A percentile compares a stretch with the other conserved stretches of the same genome.
phyloP scores from a whole-genome alignment of 2,888 invertebrate species.

The Rhamnusium bicolor region DNA sequence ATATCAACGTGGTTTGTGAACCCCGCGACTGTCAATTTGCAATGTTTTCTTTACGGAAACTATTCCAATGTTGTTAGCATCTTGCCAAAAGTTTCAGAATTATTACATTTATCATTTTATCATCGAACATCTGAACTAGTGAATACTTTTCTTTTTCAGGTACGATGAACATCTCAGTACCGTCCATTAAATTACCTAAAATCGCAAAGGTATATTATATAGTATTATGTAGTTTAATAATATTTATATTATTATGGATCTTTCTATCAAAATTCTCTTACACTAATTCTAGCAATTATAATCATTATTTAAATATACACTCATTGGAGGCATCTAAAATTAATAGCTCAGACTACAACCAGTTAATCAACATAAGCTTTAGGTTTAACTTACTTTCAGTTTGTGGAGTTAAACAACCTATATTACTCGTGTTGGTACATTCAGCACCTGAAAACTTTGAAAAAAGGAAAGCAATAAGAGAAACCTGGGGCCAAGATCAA shows the following conservation, averaged over 20 bases:
- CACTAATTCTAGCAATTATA: not conserved
- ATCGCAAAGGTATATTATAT: not conserved
- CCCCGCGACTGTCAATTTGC: too few relatives aligned
- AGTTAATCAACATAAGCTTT: not conserved
- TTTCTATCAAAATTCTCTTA: not conserved
- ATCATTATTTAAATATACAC: not conserved
- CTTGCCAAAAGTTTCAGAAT: too few relatives aligned
- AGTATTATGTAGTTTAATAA: not conserved
- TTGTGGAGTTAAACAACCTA: not conserved
- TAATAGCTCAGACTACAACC: not conserved
- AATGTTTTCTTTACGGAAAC: too few relatives aligned
- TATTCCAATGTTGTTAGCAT: too few relatives aligned
- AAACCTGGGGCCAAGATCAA: slow-evolving; percentile 23
- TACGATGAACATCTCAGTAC: not conserved
- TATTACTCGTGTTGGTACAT: slow-evolving; percentile 81
- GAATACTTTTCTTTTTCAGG: not conserved
- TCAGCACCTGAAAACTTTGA: slow-evolving; percentile 80
- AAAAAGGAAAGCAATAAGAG: slow-evolving; percentile 77
- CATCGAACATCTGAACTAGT: too few relatives aligned
- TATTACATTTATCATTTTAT: too few relatives aligned
- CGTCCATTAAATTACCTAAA: not conserved
- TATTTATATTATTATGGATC: not conserved
- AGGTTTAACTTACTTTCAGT: not conserved
- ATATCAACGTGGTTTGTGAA: too few relatives aligned
- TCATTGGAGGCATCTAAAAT: not conserved